Evolutionary conservation across 2,113 vertebrate genomes (phyloP).

Genomic region (Setophaga kirtlandii): DNA sequence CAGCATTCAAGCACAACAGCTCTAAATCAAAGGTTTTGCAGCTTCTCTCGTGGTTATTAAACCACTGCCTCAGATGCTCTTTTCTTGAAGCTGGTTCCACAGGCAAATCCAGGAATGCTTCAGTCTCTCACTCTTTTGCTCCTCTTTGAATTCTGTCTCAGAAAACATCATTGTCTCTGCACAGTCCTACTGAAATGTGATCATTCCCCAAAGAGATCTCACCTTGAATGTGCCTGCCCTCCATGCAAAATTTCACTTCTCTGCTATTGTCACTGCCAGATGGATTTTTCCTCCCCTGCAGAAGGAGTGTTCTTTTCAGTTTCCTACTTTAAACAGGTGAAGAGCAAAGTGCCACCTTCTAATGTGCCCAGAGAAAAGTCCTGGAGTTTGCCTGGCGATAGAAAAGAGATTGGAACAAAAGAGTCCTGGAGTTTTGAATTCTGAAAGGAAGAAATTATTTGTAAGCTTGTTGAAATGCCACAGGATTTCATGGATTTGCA

Average conservation of each 20-base stretch:
- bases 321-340: neutral
- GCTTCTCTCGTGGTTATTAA: neutral
- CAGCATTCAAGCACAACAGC: neutral
- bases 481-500: neutral
- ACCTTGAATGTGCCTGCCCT: rapidly evolving
- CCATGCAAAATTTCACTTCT: neutral
- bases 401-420: neutral
- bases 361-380: neutral
- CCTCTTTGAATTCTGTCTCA: neutral
- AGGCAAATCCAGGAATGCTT: neutral
- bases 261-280: neutral
- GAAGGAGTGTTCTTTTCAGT: neutral
- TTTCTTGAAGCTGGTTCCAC: neutral
- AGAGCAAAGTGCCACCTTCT: neutral
- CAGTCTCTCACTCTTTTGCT: neutral
- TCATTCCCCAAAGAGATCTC: neutral
- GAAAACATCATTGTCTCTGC: neutral
- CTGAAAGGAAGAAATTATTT: neutral
- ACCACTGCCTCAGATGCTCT: neutral
- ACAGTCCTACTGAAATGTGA: neutral
- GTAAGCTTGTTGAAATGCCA: neutral
- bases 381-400: neutral
- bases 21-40: neutral
- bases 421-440: neutral
- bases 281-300: neutral